A percentile compares a stretch with the other conserved stretches of the same genome.
Evolutionary conservation across 2,113 vertebrate genomes (phyloP).

Genomic region (Mugil cephalus): DNA sequence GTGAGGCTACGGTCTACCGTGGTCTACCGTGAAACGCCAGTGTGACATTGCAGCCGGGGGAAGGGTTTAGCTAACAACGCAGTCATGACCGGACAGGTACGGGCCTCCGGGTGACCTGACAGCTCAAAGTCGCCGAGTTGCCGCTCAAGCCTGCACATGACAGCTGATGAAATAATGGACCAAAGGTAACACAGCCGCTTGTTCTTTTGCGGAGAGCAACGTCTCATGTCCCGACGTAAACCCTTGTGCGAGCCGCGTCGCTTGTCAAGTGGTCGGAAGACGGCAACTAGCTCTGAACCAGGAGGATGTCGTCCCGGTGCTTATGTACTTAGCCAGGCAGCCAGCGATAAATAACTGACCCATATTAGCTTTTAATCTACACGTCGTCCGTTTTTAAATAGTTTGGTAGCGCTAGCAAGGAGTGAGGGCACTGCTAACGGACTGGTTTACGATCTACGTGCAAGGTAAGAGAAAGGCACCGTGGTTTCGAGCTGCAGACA

Average conservation of each 20-base stretch:
- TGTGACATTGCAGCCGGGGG: constrained; percentile 61
- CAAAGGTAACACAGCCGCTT: constrained; percentile 50
- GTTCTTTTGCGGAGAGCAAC: not conserved
- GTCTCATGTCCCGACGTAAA: not conserved
- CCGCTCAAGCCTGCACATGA: constrained; percentile 16
- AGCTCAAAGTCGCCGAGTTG: constrained; percentile 19
- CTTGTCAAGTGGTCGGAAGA: constrained; percentile 35
- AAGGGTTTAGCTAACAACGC: constrained; percentile 50
- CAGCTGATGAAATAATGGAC: constrained; percentile 27
- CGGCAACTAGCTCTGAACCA: not conserved
- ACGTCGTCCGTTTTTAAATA: not conserved
- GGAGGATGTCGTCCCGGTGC: constrained; percentile 29
- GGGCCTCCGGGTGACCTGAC: constrained; percentile 69
- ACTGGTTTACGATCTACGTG: constrained; percentile 9
- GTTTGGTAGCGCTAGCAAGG: constrained; percentile 13
- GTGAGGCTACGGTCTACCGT: too few species aligned
- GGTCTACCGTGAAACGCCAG: constrained; percentile 19
- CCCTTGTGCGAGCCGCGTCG: not conserved
- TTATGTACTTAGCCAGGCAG: not conserved
- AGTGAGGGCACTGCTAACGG: constrained; percentile 27
- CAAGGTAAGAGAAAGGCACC: constrained; percentile 27
- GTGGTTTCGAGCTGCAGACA: not conserved
- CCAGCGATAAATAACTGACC: constrained; percentile 5
- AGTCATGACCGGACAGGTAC: constrained; percentile 30
- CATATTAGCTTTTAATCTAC: constrained; percentile 9